These are phyloP conservation scores for Melipona bicolor DNA, from an alignment of 2,888 invertebrate genomes.

Conservation along the genomic window DNA sequence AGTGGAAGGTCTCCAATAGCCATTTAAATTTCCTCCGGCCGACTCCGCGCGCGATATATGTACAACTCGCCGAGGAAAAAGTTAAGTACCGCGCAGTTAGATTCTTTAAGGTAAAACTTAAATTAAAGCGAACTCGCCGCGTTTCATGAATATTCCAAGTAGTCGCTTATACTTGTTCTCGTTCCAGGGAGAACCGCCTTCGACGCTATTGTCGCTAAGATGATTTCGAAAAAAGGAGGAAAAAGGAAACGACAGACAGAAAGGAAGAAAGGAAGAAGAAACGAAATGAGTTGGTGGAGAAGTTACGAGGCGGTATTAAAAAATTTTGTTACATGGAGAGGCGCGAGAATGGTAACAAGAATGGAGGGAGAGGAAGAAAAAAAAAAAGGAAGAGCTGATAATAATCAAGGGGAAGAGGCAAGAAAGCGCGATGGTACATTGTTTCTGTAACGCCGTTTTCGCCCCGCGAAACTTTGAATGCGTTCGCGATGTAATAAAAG, in stretches of 20 bases:
- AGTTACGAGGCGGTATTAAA: slow-evolving; percentile 29
- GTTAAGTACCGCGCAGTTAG: slow-evolving; percentile 39
- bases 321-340: slow-evolving; percentile 15
- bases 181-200: slow-evolving; percentile 41
- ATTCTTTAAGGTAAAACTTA: slow-evolving; percentile 51
- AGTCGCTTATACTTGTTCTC: slow-evolving; percentile 29
- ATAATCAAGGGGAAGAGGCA: slow-evolving; percentile 5
- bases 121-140: slow-evolving; percentile 31
- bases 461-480: slow-evolving; percentile 9
- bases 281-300: slow-evolving; percentile 9
- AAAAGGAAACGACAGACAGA: neutral
- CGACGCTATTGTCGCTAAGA: slow-evolving; percentile 58
- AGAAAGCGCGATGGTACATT: slow-evolving; percentile 22
- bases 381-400: neutral
- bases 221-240: neutral
- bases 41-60: neutral
- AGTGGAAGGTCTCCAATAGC: no score
- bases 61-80: slow-evolving; percentile 28
- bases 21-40: slow-evolving; percentile 11
- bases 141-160: slow-evolving; percentile 54
- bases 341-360: slow-evolving; percentile 11
- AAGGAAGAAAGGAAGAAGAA: neutral
- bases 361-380: neutral
- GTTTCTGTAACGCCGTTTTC: slow-evolving; percentile 20
- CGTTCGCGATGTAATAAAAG: slow-evolving; percentile 35